Conservation (phyloP, 1,140 invertebrate genomes). For the Probaryconus sp. region DNA sequence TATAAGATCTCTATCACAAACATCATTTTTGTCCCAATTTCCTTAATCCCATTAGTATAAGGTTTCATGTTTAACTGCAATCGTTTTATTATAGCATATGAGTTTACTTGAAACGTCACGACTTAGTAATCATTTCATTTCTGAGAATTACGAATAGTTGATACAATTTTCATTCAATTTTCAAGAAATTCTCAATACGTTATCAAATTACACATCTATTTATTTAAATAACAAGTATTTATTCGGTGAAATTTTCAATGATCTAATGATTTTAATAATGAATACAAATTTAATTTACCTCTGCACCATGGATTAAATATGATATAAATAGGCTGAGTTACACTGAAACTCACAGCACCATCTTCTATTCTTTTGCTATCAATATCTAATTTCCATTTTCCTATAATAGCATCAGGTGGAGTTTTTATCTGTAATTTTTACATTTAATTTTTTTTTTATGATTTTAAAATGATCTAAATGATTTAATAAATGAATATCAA, state of each 20-base stretch:
- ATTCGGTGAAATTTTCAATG: too few relatives aligned
- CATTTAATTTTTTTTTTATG: conserved; percentile 5
- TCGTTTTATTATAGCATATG: conserved; percentile 22
- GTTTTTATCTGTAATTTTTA: conserved; percentile 83
- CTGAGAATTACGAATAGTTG: conserved; percentile 6
- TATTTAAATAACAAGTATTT: too few relatives aligned
- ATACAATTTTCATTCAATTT: neutral
- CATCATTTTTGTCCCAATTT: conserved; percentile 36
- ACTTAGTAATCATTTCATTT: conserved; percentile 30
- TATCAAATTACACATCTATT: neutral
- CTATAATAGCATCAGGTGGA: conserved; percentile 86
- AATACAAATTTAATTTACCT: conserved; percentile 69
- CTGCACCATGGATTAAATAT: conserved; percentile 91
- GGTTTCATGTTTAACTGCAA: conserved; percentile 19
- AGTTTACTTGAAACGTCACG: conserved; percentile 34
- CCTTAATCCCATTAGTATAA: conserved; percentile 59
- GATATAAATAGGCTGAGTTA: conserved; percentile 72
- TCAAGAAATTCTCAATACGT: too few relatives aligned
- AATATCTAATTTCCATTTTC: conserved; percentile 91
- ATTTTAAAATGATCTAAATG: neutral
- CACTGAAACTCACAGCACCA: conserved; percentile 73
- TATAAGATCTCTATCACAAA: conserved; percentile 5
- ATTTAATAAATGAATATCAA: too few relatives aligned
- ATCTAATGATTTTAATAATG: neutral
- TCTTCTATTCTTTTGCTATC: conserved; percentile 86